Evolutionary conservation across 92 coral and sea anemone genomes (phyloP), one percentile per base, ranked within the genome.

Genomic region (Palythoa caribaeorum): DNA sequence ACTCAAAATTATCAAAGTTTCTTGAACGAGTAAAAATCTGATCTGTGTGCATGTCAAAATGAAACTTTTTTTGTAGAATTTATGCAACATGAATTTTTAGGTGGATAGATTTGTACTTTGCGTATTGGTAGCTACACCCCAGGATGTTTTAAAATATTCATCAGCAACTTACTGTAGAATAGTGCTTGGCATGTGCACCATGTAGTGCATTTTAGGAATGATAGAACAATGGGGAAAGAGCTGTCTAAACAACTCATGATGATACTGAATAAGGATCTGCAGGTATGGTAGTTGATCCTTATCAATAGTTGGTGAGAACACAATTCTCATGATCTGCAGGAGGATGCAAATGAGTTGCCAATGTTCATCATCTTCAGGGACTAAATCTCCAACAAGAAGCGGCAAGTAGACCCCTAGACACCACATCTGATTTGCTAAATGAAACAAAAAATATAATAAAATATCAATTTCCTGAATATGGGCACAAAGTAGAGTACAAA

Each of bases 381-480:
- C 84, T 40, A 87, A 77, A n/a, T 90, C 63, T 57, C 63, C 63
- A 57, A 57, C 63, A 57, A 57, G 66, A 59, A 59, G 66, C 5
- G 96, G 96, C n/a, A 94, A 87, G 68, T 87, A 75, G 11, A 90
- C 35, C 11, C 89, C 92, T 68, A 94, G 92, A 69, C 93, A 94
- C 97, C 94, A 94, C 93, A 94, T 94, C 85, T 94, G 97, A 79
- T 90, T 87, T 85, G 97, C 97, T 92, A 69, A 9, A 87, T 78
- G 35, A 48, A 54, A 83, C 28, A 54, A 11, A 39, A 87, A 36
- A 59, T 59, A 59, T 0, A 59, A 59, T 59, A 1, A 11, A 59
- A 59, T 59, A 59, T 59, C 66, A 59, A 59, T 59, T 59, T 59
- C 66, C 66, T 59, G 66, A 59, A 59, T 59, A 59, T 59, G 66